Conservation (phyloP, 2,113 vertebrate species). For the Erpornis zantholeuca region DNA sequence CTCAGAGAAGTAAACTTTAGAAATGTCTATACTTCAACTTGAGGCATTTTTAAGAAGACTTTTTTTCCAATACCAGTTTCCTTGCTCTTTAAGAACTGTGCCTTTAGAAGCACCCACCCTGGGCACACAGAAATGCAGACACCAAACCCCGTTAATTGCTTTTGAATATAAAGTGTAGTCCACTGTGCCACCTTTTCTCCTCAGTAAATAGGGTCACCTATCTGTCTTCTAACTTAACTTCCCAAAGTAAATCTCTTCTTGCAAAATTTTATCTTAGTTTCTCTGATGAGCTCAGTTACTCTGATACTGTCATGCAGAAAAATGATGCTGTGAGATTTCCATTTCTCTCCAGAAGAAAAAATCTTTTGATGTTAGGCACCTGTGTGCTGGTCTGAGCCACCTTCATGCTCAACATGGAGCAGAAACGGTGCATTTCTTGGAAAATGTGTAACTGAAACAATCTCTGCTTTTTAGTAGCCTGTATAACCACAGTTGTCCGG, state of each 20-base stretch:
- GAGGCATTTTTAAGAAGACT: background rate
- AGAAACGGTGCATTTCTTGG: background rate
- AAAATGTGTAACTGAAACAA: background rate
- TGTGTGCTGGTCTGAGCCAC: background rate
- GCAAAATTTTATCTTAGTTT: background rate
- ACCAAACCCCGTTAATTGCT: background rate
- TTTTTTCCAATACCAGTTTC: background rate
- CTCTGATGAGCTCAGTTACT: background rate
- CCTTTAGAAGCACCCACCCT: background rate
- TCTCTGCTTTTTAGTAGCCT: background rate
- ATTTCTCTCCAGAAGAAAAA: background rate
- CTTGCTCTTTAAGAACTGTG: background rate
- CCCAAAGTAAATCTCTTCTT: background rate
- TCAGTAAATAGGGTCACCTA: background rate
- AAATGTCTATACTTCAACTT: background rate
- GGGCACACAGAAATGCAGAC: background rate
- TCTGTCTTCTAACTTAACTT: background rate
- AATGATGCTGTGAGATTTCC: background rate
- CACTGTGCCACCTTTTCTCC: background rate
- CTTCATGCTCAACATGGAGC: background rate
- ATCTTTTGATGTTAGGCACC: background rate
- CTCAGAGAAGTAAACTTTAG: background rate
- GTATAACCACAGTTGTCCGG: background rate
- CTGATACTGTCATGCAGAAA: background rate
- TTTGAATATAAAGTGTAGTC: background rate